Percentiles rank a stretch among this genome's conserved stretches.
These are phyloP conservation scores for Polyodon spathula DNA, from an alignment of 2,113 vertebrate genomes.

Conservation along the genomic window DNA sequence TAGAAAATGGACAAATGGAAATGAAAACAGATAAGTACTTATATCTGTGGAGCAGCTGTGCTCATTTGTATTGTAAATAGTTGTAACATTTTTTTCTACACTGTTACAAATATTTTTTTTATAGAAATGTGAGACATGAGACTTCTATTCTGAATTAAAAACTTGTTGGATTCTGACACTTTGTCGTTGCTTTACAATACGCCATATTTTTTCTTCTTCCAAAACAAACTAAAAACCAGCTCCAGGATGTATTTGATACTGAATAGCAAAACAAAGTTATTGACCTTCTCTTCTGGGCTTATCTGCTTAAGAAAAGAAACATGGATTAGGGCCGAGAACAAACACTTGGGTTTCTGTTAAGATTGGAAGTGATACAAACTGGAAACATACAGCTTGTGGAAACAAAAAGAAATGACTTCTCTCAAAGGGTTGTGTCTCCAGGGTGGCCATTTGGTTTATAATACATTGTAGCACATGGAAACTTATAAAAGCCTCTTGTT, in stretches of 20 bases:
- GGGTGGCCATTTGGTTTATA: background rate
- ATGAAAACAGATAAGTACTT: too few relatives aligned
- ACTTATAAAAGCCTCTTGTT: background rate
- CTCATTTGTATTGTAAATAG: too few relatives aligned
- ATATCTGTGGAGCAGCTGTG: too few relatives aligned
- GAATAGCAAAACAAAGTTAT: conserved; percentile 40
- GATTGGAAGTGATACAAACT: conserved; percentile 29
- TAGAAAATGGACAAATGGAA: too few relatives aligned
- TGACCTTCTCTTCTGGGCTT: conserved; percentile 35
- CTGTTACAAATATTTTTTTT: too few relatives aligned
- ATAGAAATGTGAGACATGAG: too few relatives aligned
- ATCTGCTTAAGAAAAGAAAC: conserved; percentile 36
- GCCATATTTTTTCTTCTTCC: conserved; percentile 1
- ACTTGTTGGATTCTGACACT: too few relatives aligned
- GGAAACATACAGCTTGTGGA: conserved; percentile 31
- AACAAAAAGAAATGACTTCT: conserved; percentile 5
- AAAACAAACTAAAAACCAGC: background rate
- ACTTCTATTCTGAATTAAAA: too few relatives aligned
- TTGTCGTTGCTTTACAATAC: too few relatives aligned
- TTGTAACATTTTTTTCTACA: too few relatives aligned
- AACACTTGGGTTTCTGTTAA: conserved; percentile 37
- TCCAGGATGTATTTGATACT: conserved; percentile 9
- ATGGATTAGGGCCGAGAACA: conserved; percentile 32
- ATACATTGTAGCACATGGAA: background rate
- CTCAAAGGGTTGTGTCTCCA: background rate